Evolutionary conservation across 2,888 invertebrate species (phyloP).

Genomic region (Ischnus inquisitorius): DNA sequence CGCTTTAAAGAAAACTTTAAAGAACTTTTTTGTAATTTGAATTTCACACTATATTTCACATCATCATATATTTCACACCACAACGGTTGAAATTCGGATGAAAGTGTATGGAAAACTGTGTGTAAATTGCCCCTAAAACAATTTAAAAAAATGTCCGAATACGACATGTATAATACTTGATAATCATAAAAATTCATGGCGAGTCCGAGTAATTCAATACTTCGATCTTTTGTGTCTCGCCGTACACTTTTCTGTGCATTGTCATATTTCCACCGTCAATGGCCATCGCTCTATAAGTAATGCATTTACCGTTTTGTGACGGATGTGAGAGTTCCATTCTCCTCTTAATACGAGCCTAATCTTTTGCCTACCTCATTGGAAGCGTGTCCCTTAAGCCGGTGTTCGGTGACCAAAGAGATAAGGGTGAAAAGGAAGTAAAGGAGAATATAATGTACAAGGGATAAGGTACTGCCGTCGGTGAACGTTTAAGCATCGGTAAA

Average conservation of each 20-base stretch:
- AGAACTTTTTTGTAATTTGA: no score
- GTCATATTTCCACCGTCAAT: slow-evolving; percentile 33
- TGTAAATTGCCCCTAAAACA: no score
- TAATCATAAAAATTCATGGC: no score
- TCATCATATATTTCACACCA: no score
- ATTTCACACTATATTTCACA: no score
- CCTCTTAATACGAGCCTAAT: slow-evolving; percentile 32
- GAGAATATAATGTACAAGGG: slow-evolving; percentile 36
- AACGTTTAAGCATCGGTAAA: slow-evolving; percentile 12
- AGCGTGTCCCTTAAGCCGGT: slow-evolving; percentile 64
- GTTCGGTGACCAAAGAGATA: slow-evolving; percentile 56
- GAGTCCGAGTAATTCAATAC: not conserved
- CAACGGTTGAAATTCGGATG: no score
- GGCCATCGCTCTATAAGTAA: slow-evolving; percentile 9
- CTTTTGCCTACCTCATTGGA: slow-evolving; percentile 24
- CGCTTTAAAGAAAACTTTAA: no score
- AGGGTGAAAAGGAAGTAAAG: slow-evolving; percentile 48
- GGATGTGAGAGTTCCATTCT: slow-evolving; percentile 60
- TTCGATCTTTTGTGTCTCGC: slow-evolving; percentile 1
- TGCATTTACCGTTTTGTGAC: slow-evolving; percentile 57
- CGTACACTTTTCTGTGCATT: not conserved
- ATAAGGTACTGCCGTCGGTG: not conserved
- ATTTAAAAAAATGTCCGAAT: no score
- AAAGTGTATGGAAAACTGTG: no score
- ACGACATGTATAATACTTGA: no score